These are phyloP conservation scores for Haliclona indistincta DNA, from an alignment of 37 sponge, comb jelly and placozoan species.

Conservation along the genomic window DNA sequence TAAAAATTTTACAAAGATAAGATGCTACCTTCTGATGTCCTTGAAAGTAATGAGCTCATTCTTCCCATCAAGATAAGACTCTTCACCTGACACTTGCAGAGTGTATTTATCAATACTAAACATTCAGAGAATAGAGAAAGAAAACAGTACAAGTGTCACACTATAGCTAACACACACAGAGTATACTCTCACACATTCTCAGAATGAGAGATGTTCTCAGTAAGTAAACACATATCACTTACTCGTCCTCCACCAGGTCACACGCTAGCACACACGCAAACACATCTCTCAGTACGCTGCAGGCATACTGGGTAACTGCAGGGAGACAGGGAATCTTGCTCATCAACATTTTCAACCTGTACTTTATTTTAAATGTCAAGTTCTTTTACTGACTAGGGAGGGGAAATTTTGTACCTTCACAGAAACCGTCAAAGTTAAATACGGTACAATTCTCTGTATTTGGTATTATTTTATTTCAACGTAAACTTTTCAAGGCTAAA, in stretches of 20 bases:
- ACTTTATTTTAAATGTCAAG: no score
- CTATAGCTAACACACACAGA: background rate
- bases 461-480: no score
- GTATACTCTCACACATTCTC: background rate
- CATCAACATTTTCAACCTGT: no score
- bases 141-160: background rate
- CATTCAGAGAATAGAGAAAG: background rate
- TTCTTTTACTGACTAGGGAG: background rate
- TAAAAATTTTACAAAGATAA: background rate
- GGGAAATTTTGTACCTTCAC: background rate
- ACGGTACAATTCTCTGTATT: no score
- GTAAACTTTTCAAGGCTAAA: no score
- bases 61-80: constrained; percentile 55
- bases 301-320: constrained; percentile 7
- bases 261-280: constrained; percentile 57
- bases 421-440: background rate
- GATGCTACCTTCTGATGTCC: constrained; percentile 45
- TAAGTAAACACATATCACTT: constrained; percentile 2
- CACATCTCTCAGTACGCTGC: constrained; percentile 29
- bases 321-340: no score
- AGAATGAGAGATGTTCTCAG: background rate
- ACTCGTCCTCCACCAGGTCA: constrained; percentile 27
- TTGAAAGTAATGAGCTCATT: constrained; percentile 51
- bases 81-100: constrained; percentile 57
- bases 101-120: constrained; percentile 49